Conservation (phyloP, 2,888 invertebrate genomes). For the Artemia sinica region DNA sequence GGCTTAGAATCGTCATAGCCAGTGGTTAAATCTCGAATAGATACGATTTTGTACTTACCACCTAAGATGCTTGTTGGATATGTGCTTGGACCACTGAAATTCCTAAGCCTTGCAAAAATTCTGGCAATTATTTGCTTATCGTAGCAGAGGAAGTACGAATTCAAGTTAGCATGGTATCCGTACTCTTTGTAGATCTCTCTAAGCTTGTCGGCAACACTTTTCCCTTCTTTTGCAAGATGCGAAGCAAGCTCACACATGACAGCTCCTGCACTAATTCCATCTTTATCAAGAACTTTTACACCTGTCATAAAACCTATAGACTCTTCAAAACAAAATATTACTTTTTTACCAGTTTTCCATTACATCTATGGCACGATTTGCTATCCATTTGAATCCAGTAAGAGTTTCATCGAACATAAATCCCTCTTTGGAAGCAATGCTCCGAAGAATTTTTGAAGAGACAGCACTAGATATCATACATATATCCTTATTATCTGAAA, state of each 20-base stretch:
- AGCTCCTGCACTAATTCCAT: conserved; percentile 79
- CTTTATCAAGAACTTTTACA: conserved; percentile 76
- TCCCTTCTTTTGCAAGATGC: conserved; percentile 42
- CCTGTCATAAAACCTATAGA: conserved; percentile 96
- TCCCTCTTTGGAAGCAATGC: conserved; percentile 61
- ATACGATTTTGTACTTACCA: conserved; percentile 45
- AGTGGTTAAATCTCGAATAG: conserved; percentile 70
- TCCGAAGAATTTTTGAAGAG: conserved; percentile 76
- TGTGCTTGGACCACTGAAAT: conserved; percentile 42
- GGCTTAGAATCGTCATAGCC: conserved; percentile 58
- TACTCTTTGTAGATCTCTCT: conserved; percentile 57
- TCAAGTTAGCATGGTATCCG: conserved; percentile 70
- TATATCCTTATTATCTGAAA: conserved; percentile 29
- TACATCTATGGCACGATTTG: conserved; percentile 60
- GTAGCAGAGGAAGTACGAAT: conserved; percentile 76
- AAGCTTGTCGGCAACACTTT: conserved; percentile 39
- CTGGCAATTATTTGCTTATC: conserved; percentile 47
- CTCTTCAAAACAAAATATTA: conserved; percentile 91
- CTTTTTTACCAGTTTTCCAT: conserved; percentile 48
- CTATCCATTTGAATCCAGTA: conserved; percentile 99
- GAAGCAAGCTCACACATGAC: conserved; percentile 55
- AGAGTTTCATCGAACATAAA: conserved; percentile 65
- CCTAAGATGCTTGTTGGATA: conserved; percentile 49
- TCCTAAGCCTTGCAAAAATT: conserved; percentile 67
- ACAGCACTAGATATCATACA: conserved; percentile 77